Evolutionary conservation across 2,113 vertebrate species (phyloP).

Genomic region (Cinclus mexicanus): DNA sequence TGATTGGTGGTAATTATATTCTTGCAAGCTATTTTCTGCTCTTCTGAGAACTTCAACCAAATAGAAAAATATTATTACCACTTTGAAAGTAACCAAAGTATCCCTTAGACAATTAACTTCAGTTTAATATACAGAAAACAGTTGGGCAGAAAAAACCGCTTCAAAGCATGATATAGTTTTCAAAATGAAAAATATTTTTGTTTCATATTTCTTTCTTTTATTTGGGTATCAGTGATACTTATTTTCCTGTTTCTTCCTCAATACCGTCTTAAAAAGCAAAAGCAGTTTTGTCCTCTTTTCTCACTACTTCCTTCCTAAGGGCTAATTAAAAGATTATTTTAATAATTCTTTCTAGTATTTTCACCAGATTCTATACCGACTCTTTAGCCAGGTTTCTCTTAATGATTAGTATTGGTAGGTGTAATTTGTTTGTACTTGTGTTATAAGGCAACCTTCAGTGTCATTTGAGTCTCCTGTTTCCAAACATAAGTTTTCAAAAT

Average conservation of each 20-base stretch:
- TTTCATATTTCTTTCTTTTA: background rate
- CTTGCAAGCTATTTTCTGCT: background rate
- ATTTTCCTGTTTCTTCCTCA: background rate
- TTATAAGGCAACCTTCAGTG: background rate
- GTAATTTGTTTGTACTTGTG: background rate
- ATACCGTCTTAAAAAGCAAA: background rate
- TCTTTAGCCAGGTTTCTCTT: background rate
- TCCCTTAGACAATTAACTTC: background rate
- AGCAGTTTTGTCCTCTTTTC: background rate
- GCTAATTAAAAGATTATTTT: background rate
- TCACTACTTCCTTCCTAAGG: background rate
- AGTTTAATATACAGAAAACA: background rate
- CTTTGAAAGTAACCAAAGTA: background rate
- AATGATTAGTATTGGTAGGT: background rate
- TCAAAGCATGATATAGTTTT: background rate
- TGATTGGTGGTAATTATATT: background rate
- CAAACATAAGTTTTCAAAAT: background rate
- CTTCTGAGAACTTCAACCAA: background rate
- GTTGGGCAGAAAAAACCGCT: background rate
- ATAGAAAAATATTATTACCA: background rate
- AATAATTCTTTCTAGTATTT: background rate
- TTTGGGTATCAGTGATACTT: background rate
- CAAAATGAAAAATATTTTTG: background rate
- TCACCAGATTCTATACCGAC: background rate
- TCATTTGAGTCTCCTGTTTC: background rate